These are phyloP conservation scores for Clarias batrachus DNA, from an alignment of 2,113 vertebrate species.

Conservation along the genomic window DNA sequence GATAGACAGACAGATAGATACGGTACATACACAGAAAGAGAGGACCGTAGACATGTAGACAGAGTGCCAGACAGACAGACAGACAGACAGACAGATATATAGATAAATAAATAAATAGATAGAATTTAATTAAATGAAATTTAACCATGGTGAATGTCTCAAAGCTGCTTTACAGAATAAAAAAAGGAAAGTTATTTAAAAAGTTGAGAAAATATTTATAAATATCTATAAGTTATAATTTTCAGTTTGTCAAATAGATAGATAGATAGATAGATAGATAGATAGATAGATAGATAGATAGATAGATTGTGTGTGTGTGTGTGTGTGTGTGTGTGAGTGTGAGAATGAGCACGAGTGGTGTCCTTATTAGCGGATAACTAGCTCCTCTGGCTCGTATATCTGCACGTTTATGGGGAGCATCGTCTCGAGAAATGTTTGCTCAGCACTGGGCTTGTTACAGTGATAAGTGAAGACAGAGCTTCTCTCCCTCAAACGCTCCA, in stretches of 20 bases:
- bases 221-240: too few species aligned
- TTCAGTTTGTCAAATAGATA: background rate
- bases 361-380: conserved; percentile 62
- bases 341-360: conserved; percentile 50
- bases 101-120: background rate
- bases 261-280: background rate
- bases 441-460: conserved; percentile 60
- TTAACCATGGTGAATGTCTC: too few species aligned
- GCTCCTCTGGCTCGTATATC: conserved; percentile 56
- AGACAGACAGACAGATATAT: background rate
- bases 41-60: too few species aligned
- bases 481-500: conserved; percentile 55
- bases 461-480: conserved; percentile 64
- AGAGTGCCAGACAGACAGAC: too few species aligned
- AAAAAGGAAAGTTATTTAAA: too few species aligned
- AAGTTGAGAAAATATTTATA: too few species aligned
- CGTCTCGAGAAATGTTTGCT: conserved; percentile 63
- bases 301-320: background rate
- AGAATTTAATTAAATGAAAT: too few species aligned
- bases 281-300: background rate
- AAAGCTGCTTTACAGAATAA: too few species aligned
- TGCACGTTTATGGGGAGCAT: conserved; percentile 51
- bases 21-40: too few species aligned
- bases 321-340: background rate
- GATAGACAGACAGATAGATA: too few species aligned